Percentiles rank a stretch among this genome's conserved stretches.
Evolutionary conservation across 2,888 invertebrate genomes (phyloP).

Genomic region (Hydraecia micacea): DNA sequence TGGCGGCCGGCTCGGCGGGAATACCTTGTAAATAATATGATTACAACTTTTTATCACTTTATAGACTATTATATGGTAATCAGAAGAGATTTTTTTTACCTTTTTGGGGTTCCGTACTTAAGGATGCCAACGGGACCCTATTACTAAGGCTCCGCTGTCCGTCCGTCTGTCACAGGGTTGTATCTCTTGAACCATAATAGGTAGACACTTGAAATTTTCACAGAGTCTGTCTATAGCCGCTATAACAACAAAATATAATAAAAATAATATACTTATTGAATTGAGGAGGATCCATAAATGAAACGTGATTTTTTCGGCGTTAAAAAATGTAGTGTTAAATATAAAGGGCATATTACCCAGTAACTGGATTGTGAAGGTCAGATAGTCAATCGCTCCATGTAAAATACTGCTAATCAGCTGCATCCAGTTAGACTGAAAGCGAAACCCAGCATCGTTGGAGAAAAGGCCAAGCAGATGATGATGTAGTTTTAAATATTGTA

Average conservation of each 20-base stretch:
- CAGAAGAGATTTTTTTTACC: slow-evolving; percentile 16
- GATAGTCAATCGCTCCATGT: too few relatives aligned
- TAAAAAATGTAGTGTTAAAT: background rate
- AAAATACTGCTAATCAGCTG: too few relatives aligned
- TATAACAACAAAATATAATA: background rate
- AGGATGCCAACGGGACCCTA: background rate
- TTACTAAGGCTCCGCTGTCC: background rate
- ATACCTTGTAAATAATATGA: slow-evolving; percentile 57
- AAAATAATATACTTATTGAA: too few relatives aligned
- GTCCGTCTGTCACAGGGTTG: background rate
- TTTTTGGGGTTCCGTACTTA: slow-evolving; percentile 1
- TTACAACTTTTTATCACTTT: slow-evolving; percentile 60
- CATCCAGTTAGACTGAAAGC: too few relatives aligned
- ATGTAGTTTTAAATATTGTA: background rate
- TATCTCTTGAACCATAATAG: background rate
- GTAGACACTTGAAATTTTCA: background rate
- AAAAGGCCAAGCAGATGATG: too few relatives aligned
- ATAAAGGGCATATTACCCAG: too few relatives aligned
- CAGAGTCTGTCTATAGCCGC: background rate
- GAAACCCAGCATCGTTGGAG: too few relatives aligned
- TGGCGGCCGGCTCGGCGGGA: slow-evolving; percentile 47
- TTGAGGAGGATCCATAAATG: too few relatives aligned
- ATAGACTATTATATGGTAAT: slow-evolving; percentile 62
- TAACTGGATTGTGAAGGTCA: too few relatives aligned
- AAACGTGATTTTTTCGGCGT: background rate